Conservation (phyloP, 2,113 vertebrate genomes). For the Scomber colias region DNA sequence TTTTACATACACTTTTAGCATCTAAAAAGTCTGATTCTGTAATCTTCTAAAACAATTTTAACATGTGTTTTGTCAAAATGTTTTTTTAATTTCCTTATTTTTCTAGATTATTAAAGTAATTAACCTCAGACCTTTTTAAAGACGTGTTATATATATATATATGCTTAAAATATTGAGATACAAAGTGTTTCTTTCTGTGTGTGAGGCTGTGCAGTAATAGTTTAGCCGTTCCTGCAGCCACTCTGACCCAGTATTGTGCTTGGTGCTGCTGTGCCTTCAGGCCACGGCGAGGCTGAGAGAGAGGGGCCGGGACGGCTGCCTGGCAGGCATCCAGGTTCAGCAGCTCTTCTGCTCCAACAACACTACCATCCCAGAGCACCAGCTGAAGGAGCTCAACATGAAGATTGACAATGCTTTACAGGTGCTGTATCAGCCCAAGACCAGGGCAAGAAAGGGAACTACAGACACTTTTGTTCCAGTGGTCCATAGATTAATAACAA, state of each 20-base stretch:
- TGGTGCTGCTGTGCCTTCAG: slow-evolving; percentile 75
- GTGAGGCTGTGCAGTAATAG: slow-evolving; percentile 14
- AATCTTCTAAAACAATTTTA: too few relatives aligned
- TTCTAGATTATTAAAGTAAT: not conserved
- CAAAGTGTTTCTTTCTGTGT: not conserved
- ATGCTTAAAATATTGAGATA: not conserved
- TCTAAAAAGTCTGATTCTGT: not conserved
- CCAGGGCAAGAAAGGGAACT: not conserved
- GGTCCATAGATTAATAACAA: too few relatives aligned
- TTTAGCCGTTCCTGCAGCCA: not conserved
- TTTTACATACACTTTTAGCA: not conserved
- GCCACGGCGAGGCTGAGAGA: slow-evolving; percentile 93
- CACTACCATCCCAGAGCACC: slow-evolving; percentile 95
- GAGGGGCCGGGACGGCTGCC: slow-evolving; percentile 91
- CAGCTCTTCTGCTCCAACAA: slow-evolving; percentile 98
- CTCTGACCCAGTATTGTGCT: slow-evolving; percentile 43
- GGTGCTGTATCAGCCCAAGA: slow-evolving; percentile 73
- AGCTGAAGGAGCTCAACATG: slow-evolving; percentile 96
- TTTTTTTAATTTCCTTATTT: not conserved
- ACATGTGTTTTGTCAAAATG: not conserved
- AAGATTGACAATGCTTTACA: slow-evolving; percentile 97
- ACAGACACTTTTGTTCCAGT: too few relatives aligned
- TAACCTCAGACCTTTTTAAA: not conserved
- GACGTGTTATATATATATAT: too few relatives aligned
- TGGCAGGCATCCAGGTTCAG: slow-evolving; percentile 97